Percentiles rank a stretch among this genome's conserved stretches.
phyloP scores from a whole-genome alignment of 1,140 invertebrate species.

The Paraescarpia echinospica region DNA sequence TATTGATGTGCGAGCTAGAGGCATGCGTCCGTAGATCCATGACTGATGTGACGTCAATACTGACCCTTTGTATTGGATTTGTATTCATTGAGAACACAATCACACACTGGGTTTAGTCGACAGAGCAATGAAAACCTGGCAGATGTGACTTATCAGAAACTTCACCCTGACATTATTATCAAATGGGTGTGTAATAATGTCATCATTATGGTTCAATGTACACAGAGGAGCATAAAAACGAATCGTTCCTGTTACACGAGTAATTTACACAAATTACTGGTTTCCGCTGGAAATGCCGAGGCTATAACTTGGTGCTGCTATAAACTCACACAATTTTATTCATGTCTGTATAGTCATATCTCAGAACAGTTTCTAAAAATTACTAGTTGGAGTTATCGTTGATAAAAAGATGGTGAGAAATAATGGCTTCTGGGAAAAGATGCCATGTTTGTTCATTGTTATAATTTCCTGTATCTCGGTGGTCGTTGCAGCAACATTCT shows the following conservation, averaged over 20 bases:
- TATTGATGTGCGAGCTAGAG: background rate
- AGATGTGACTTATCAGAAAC: background rate
- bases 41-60: background rate
- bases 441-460: background rate
- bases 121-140: background rate
- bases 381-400: background rate
- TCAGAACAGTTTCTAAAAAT: background rate
- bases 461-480: too few relatives aligned
- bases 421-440: background rate
- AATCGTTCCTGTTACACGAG: background rate
- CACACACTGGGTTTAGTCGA: background rate
- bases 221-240: background rate
- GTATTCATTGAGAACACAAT: background rate
- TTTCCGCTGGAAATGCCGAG: too few relatives aligned
- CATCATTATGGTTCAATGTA: background rate
- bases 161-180: background rate
- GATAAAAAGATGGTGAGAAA: background rate
- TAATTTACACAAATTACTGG: background rate
- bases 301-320: background rate
- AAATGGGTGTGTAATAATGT: background rate
- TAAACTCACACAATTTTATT: background rate
- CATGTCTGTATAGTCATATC: background rate
- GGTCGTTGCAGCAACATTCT: background rate
- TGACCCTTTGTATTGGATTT: background rate
- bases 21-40: background rate